These are phyloP conservation scores for Pollenia labialis DNA, from an alignment of 2,888 invertebrate genomes.

Conservation along the genomic window DNA sequence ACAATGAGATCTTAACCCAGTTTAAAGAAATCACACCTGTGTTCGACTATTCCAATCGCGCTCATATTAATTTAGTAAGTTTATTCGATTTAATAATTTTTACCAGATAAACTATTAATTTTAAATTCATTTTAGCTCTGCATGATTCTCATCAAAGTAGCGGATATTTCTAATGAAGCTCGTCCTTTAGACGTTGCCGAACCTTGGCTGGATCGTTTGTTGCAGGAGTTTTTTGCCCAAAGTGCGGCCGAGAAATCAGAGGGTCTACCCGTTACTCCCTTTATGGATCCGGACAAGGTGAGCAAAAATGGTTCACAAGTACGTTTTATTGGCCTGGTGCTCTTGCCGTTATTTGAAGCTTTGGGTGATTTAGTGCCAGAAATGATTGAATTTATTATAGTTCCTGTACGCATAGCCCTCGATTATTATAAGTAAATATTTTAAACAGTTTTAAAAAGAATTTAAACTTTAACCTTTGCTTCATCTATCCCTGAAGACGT, in stretches of 20 bases:
- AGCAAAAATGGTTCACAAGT: slow-evolving; percentile 93
- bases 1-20: slow-evolving; percentile 90
- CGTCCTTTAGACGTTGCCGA: slow-evolving; percentile 93
- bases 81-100: background rate
- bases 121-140: slow-evolving; percentile 85
- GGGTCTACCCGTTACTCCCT: slow-evolving; percentile 92
- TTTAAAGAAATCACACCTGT: slow-evolving; percentile 88
- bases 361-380: slow-evolving; percentile 90
- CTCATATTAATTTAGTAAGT: slow-evolving; percentile 89
- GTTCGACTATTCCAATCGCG: slow-evolving; percentile 88
- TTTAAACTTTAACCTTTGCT: background rate
- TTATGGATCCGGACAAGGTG: slow-evolving; percentile 94
- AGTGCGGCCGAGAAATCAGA: slow-evolving; percentile 92
- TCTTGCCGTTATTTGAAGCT: slow-evolving; percentile 91
- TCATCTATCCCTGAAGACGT: slow-evolving; percentile 77
- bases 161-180: slow-evolving; percentile 93
- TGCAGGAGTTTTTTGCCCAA: slow-evolving; percentile 90
- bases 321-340: slow-evolving; percentile 92
- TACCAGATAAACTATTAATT: background rate
- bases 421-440: slow-evolving; percentile 83
- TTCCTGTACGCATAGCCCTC: slow-evolving; percentile 84
- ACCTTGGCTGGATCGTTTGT: slow-evolving; percentile 91
- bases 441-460: background rate
- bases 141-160: slow-evolving; percentile 93
- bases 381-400: slow-evolving; percentile 86